Percentiles rank a stretch among this genome's conserved stretches.
These are phyloP conservation scores for Heptranchias perlo DNA, from an alignment of 2,113 vertebrate genomes.

Conservation along the genomic window DNA sequence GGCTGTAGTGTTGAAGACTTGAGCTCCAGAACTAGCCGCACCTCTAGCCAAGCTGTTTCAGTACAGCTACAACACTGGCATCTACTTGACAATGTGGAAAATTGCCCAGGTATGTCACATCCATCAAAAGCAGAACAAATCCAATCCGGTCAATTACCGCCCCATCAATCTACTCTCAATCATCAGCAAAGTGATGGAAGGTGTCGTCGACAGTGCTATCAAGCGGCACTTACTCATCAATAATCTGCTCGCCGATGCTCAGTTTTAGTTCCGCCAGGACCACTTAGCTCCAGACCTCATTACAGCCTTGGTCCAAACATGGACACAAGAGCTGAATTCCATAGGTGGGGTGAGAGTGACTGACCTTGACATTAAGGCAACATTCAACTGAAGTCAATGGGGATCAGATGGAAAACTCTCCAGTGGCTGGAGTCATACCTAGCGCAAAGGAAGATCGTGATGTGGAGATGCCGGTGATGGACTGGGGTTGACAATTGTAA, in stretches of 20 bases:
- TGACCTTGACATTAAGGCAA: no score
- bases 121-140: not conserved
- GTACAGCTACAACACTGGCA: no score
- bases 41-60: not conserved
- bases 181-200: not conserved
- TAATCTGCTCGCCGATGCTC: not conserved
- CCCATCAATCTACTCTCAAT: not conserved
- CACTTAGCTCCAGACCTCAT: not conserved
- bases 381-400: not conserved
- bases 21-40: not conserved
- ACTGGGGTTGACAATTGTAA: no score
- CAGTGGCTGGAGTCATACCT: not conserved
- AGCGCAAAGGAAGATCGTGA: not conserved
- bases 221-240: not conserved
- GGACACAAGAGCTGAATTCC: not conserved
- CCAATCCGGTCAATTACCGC: not conserved
- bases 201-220: not conserved
- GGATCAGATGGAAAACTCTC: not conserved
- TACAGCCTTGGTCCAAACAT: not conserved
- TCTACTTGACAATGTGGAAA: not conserved
- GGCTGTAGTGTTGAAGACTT: not conserved
- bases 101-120: not conserved
- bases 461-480: no score
- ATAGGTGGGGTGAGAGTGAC: not conserved
- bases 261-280: not conserved